Evolutionary conservation across 2,797 vertebrate species (phyloP).

Genomic region (Poeciliopsis infans): DNA sequence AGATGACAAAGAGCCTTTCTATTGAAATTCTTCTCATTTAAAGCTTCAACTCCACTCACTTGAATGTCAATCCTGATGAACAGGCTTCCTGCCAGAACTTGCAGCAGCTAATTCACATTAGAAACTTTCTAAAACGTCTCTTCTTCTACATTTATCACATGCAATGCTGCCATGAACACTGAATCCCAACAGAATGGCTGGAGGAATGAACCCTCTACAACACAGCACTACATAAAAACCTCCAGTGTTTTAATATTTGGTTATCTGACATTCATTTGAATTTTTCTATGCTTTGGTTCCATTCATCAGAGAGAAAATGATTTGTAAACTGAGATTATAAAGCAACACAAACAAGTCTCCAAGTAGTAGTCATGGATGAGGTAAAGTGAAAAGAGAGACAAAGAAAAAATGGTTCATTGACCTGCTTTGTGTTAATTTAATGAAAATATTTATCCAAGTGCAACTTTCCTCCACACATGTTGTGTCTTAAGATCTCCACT

Average conservation of each 20-base stretch:
- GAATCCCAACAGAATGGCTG: slow-evolving; percentile 9
- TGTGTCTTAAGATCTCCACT: not conserved
- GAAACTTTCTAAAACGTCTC: slow-evolving; percentile 24
- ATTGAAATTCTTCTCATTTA: slow-evolving; percentile 32
- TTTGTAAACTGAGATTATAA: slow-evolving; percentile 52
- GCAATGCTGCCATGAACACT: slow-evolving; percentile 21
- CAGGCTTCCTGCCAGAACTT: slow-evolving; percentile 35
- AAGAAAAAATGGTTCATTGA: not conserved
- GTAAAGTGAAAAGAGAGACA: not conserved
- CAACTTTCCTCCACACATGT: not conserved
- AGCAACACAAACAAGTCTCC: slow-evolving; percentile 42
- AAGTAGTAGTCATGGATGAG: slow-evolving; percentile 39
- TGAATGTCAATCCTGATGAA: slow-evolving; percentile 26
- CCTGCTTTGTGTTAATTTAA: not conserved
- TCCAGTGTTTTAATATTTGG: slow-evolving; percentile 42
- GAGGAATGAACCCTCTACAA: slow-evolving; percentile 7
- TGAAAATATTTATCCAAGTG: not conserved
- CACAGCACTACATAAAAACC: slow-evolving; percentile 24
- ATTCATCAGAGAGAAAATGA: slow-evolving; percentile 44
- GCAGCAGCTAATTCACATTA: slow-evolving; percentile 33
- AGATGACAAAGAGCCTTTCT: slow-evolving; percentile 29
- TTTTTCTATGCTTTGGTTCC: slow-evolving; percentile 38
- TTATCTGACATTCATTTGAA: slow-evolving; percentile 55
- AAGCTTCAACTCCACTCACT: slow-evolving; percentile 2
- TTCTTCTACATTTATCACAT: not conserved